Percentiles rank a stretch among this genome's conserved stretches.
Evolutionary conservation across 2,888 invertebrate species (phyloP).

Genomic region (Lagria hirta): DNA sequence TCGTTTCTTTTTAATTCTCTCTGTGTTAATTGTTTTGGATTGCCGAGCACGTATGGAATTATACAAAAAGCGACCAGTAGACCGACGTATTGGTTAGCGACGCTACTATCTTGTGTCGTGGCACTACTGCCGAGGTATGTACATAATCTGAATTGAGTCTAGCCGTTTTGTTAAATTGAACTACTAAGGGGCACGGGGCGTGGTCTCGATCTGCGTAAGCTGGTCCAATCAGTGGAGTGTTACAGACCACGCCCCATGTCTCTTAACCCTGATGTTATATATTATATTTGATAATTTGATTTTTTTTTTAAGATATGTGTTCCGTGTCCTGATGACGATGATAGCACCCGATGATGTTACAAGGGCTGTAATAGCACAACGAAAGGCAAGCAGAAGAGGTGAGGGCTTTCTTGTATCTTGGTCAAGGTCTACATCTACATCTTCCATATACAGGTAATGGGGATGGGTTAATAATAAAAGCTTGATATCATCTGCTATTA

Average conservation of each 20-base stretch:
- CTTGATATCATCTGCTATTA: not conserved
- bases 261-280: constrained; percentile 5
- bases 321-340: constrained; percentile 68
- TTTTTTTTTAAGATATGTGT: constrained; percentile 62
- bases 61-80: constrained; percentile 75
- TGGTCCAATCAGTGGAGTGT: not conserved
- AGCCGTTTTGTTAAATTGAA: constrained; percentile 1
- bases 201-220: too few relatives aligned
- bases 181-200: too few relatives aligned
- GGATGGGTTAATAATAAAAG: not conserved
- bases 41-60: constrained; percentile 88
- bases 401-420: constrained; percentile 65
- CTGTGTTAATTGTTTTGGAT: constrained; percentile 77
- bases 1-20: constrained; percentile 82
- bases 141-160: not conserved
- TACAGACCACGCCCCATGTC: not conserved
- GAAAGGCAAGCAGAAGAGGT: constrained; percentile 60
- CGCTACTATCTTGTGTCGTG: constrained; percentile 73
- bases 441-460: constrained; percentile 60
- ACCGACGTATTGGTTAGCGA: constrained; percentile 79
- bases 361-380: constrained; percentile 65
- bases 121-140: constrained; percentile 81
- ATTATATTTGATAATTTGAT: constrained; percentile 7
- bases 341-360: constrained; percentile 75
- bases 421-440: constrained; percentile 63